These are phyloP conservation scores for Anarrhichthys ocellatus DNA, from an alignment of 2,113 vertebrate genomes.

Conservation along the genomic window DNA sequence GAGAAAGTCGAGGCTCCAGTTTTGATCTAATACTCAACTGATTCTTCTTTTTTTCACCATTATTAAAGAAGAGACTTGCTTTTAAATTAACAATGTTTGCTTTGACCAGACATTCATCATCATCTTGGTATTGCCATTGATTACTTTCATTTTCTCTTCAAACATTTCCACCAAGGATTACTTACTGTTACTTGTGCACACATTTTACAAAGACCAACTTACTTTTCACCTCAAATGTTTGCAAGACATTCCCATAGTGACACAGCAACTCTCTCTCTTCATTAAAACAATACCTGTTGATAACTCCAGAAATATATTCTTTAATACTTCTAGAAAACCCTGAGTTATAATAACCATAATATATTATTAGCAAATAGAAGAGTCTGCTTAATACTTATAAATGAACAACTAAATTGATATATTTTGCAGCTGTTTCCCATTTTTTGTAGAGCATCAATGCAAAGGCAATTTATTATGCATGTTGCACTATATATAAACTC, in stretches of 20 bases:
- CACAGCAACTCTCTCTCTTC: background rate
- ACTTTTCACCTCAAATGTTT: slow-evolving; percentile 15
- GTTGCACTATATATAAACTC: slow-evolving; percentile 42
- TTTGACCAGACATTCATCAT: background rate
- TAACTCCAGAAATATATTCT: slow-evolving; percentile 20
- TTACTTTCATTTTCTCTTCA: background rate
- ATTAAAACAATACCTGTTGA: slow-evolving; percentile 55
- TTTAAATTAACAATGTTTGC: background rate
- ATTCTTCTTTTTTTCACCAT: background rate
- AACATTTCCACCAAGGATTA: background rate
- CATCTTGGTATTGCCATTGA: background rate
- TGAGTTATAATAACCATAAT: background rate
- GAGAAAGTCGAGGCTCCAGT: slow-evolving; percentile 16
- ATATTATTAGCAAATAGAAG: background rate
- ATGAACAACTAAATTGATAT: background rate
- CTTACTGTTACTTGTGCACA: background rate
- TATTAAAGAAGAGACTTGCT: background rate
- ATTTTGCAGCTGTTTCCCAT: background rate
- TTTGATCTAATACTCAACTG: background rate
- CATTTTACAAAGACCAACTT: slow-evolving; percentile 1
- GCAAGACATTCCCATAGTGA: slow-evolving; percentile 6
- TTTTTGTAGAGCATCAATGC: slow-evolving; percentile 4
- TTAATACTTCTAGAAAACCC: background rate
- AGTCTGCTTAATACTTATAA: background rate
- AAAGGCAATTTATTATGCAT: slow-evolving; percentile 8